Base-by-base conservation (phyloP, 2,888 invertebrate species). In the Aphrophora alni region DNA sequence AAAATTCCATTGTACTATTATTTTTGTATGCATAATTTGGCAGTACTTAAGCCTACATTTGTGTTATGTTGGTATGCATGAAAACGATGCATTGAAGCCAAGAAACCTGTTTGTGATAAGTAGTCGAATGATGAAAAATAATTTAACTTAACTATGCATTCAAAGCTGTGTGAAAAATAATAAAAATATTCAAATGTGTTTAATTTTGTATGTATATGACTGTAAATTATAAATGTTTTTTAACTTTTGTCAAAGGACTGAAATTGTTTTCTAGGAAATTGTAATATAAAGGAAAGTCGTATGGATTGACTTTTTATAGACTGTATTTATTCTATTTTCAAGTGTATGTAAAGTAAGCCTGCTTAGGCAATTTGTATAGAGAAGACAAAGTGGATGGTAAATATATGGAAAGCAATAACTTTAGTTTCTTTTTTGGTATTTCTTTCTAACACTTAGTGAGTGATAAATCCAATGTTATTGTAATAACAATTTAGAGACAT, bases 21-120 rank as follows among this genome's bases (percentile, higher is more conserved):
- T 75, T 80, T 80, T 80, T 80, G 71, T 80, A 80, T 38, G 24
- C 73, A 73, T 28, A 71, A 80, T 80, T 80, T 76, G 76, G 72
- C 76, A 80, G 75, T 71, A 80, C 76, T 80, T 80, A 80, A 80
- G 73, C 71, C 33, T 68, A 69, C 38, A 69, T 80, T 75, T 38
- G 38, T 51, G 21, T 80, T 69, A 44, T 44, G 25, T 75, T 75
- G 21, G 59, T 59, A 59, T 10, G 59, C 44, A 44, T 44, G 44
- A 44, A 14, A 44, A 14, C 10, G 4, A 33, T 33, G 10, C 10
- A 44, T 14, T 44, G 44, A 10, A 44, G 2, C 21, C 59, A 59
- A 5, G n/a, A 4, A 59, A 59, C 59, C 8, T 59, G 21, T 59
- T 59, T 59, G 59, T 59, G 59, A 59, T 59, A 59, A 59, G n/a